Percentiles rank a stretch among this genome's conserved stretches.
phyloP scores from a whole-genome alignment of 2,797 vertebrate species.

The Champsocephalus esox region DNA sequence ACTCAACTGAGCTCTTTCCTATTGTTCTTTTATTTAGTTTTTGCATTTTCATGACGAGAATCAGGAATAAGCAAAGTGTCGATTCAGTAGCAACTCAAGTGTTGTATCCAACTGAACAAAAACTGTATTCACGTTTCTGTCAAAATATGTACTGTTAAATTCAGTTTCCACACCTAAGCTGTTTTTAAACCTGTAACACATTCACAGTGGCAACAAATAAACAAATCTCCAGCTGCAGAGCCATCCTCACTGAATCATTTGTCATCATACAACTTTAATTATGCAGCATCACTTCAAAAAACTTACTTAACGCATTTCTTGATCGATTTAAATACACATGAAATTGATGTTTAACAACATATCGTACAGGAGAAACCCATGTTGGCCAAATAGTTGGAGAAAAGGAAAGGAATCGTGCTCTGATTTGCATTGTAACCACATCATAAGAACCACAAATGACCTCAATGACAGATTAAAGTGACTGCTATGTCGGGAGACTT shows the following conservation, averaged over 20 bases:
- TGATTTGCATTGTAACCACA: background rate
- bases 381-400: background rate
- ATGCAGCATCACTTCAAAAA: too few species aligned
- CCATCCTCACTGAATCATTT: background rate
- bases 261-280: background rate
- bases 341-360: background rate
- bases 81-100: background rate
- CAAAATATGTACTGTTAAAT: background rate
- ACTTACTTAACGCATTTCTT: too few species aligned
- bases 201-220: background rate
- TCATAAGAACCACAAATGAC: background rate
- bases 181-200: slow-evolving; percentile 7
- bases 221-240: background rate
- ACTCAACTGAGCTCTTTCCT: too few species aligned
- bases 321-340: too few species aligned
- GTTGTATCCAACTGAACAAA: background rate
- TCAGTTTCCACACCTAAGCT: background rate
- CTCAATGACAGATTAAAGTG: background rate
- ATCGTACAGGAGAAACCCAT: background rate
- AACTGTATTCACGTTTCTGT: background rate
- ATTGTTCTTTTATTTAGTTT: too few species aligned
- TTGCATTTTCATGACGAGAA: background rate
- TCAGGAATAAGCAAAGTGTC: background rate
- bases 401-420: background rate
- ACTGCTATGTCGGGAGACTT: background rate